Conservation (phyloP, 2,888 invertebrate genomes). For the Troides oblongomaculatus region DNA sequence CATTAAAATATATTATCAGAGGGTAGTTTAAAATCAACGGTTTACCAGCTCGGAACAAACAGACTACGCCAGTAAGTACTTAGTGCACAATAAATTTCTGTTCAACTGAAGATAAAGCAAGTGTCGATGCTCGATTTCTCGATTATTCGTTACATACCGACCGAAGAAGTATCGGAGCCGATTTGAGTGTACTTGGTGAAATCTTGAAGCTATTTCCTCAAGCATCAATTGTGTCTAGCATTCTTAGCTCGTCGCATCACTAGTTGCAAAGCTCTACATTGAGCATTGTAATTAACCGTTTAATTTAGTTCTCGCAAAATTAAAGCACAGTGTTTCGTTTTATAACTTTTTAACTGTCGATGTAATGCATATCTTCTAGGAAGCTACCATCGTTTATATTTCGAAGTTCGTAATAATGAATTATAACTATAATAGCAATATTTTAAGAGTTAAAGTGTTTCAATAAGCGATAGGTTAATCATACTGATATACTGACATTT, state of each 20-base stretch:
- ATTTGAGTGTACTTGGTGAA: not conserved
- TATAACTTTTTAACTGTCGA: not conserved
- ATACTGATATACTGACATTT: no score
- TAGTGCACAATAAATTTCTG: not conserved
- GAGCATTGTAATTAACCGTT: slow-evolving; percentile 14
- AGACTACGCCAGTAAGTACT: not conserved
- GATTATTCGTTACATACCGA: not conserved
- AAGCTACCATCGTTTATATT: no score
- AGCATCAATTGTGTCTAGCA: not conserved
- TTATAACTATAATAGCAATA: no score
- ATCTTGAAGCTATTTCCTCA: not conserved
- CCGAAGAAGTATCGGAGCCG: not conserved
- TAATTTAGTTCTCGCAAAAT: slow-evolving; percentile 10
- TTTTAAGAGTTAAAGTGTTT: no score
- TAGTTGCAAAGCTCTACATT: slow-evolving; percentile 4
- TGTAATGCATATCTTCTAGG: not conserved
- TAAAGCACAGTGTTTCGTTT: not conserved
- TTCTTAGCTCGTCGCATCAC: not conserved
- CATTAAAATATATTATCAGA: no score
- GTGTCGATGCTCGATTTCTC: not conserved
- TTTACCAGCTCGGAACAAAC: not conserved
- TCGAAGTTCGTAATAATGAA: no score
- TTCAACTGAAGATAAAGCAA: not conserved
- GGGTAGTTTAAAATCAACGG: not conserved
- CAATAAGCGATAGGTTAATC: no score